phyloP scores from a whole-genome alignment of 2,113 vertebrate species.

The Oreochromis aureus region DNA sequence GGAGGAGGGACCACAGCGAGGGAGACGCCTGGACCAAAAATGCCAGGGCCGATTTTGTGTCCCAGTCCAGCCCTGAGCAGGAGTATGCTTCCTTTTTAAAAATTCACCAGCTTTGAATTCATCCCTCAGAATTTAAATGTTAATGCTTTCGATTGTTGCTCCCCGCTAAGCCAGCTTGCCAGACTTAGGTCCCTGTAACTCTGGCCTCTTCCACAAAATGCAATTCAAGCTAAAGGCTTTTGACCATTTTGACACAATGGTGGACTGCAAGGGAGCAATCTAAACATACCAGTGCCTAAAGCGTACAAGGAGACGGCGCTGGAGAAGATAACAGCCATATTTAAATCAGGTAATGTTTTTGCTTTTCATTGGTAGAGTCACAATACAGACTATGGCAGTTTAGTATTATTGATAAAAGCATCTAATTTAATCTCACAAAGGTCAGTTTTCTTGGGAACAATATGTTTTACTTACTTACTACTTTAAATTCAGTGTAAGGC shows the following conservation, averaged over 20 bases:
- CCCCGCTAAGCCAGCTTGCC: background rate
- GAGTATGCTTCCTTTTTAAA: background rate
- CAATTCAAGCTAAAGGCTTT: background rate
- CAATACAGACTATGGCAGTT: background rate
- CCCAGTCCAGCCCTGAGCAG: background rate
- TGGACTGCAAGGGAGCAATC: background rate
- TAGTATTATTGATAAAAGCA: background rate
- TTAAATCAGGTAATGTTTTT: background rate
- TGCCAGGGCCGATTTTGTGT: background rate
- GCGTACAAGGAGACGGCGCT: rapidly evolving
- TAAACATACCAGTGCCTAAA: background rate
- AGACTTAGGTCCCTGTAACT: background rate
- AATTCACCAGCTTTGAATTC: background rate
- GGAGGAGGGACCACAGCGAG: background rate
- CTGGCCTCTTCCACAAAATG: background rate
- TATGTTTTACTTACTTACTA: background rate
- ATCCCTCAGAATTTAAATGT: background rate
- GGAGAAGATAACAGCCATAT: background rate
- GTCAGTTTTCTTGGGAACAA: background rate
- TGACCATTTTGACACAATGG: background rate
- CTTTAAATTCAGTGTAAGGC: background rate
- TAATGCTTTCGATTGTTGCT: background rate
- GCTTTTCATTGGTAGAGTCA: background rate
- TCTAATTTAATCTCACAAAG: background rate
- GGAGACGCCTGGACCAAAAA: background rate